Percentiles rank a stretch among this genome's conserved stretches.
phyloP scores from a whole-genome alignment of 2,113 vertebrate species.

The Microtus richardsoni region DNA sequence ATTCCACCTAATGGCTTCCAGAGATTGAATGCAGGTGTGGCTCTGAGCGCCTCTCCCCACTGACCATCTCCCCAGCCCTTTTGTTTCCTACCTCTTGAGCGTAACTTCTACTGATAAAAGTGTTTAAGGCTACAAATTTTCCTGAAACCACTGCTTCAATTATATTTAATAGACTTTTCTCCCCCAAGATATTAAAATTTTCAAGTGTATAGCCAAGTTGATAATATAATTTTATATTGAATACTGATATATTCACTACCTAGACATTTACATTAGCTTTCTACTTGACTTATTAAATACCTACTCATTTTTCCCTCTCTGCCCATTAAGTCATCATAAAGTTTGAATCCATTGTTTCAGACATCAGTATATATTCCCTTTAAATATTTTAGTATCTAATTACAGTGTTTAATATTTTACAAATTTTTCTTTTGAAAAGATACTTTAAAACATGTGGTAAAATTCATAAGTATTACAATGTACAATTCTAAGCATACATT shows the following conservation, averaged over 20 bases:
- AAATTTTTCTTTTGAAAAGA: neutral
- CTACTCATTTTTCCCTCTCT: neutral
- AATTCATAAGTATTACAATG: neutral
- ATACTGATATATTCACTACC: neutral
- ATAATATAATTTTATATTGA: neutral
- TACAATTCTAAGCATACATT: neutral
- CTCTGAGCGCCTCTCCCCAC: too few species aligned
- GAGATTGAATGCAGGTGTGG: neutral
- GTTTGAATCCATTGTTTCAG: neutral
- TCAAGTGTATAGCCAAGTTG: neutral
- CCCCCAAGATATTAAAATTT: neutral
- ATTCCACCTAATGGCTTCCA: neutral
- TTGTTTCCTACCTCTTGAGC: neutral
- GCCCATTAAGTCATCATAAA: neutral
- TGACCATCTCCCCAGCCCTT: neutral
- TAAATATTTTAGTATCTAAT: conserved; percentile 1
- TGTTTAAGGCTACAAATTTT: neutral
- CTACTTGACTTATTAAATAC: neutral
- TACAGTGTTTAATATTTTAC: neutral
- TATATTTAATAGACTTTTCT: neutral
- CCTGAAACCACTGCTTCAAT: neutral
- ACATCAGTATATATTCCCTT: neutral
- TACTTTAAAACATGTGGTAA: neutral
- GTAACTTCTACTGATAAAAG: neutral
- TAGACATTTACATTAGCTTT: neutral